phyloP scores from a whole-genome alignment of 2,797 vertebrate genomes.

The Argyrosomus regius region DNA sequence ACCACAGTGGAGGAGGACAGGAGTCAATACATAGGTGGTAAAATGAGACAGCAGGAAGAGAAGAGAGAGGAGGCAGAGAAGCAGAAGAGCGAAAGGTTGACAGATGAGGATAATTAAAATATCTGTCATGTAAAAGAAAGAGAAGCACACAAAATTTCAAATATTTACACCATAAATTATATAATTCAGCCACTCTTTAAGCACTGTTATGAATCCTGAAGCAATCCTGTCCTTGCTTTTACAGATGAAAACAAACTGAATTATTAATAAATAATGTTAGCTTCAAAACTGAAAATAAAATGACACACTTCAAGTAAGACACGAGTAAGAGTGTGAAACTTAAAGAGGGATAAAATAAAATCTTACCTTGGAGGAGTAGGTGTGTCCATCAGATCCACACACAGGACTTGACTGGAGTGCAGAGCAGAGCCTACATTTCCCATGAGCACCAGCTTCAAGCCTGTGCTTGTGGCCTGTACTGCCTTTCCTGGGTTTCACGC shows the following conservation, averaged over 20 bases:
- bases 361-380: constrained; percentile 85
- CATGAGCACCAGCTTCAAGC: constrained; percentile 83
- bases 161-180: constrained; percentile 7
- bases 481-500: constrained; percentile 91
- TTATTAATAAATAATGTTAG: not conserved
- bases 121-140: not conserved
- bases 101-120: not conserved
- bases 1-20: not conserved
- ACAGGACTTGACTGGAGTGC: constrained; percentile 73
- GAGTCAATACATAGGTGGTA: not conserved
- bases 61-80: not conserved
- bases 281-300: not conserved
- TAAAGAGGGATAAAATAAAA: not conserved
- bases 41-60: not conserved
- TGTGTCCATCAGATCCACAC: constrained; percentile 92
- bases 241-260: constrained; percentile 20
- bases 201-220: not conserved
- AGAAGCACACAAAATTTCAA: not conserved
- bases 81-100: not conserved
- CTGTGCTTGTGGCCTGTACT: constrained; percentile 88
- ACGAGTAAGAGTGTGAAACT: not conserved
- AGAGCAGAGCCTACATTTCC: constrained; percentile 91
- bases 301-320: not conserved
- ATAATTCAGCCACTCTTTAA: not conserved
- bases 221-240: constrained; percentile 1